These are phyloP conservation scores for Tachyglossus aculeatus DNA, from an alignment of 2,797 vertebrate species.

Conservation along the genomic window DNA sequence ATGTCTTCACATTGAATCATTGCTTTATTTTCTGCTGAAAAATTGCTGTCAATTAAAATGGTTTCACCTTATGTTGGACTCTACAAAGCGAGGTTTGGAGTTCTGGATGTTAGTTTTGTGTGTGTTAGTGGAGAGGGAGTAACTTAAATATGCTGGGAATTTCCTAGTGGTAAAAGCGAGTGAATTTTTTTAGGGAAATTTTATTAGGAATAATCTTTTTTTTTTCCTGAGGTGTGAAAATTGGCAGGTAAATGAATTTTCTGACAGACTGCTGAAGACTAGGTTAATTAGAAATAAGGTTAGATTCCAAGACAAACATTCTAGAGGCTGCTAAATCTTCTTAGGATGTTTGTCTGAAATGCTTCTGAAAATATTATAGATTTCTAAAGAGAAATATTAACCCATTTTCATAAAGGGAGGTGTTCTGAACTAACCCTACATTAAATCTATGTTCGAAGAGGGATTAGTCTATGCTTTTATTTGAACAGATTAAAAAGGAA, in stretches of 20 bases:
- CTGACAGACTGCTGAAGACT: constrained; percentile 67
- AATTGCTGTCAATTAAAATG: constrained; percentile 4
- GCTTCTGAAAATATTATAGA: constrained; percentile 59
- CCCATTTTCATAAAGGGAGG: constrained; percentile 37
- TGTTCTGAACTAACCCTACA: constrained; percentile 40
- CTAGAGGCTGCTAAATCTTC: constrained; percentile 65
- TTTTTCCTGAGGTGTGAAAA: constrained; percentile 69
- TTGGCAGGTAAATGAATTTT: constrained; percentile 65
- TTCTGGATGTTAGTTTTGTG: constrained; percentile 3
- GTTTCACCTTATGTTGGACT: not conserved
- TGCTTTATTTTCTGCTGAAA: constrained; percentile 23
- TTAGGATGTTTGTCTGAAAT: constrained; percentile 68
- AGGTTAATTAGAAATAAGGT: constrained; percentile 69
- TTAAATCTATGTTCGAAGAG: constrained; percentile 48
- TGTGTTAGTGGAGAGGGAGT: constrained; percentile 14
- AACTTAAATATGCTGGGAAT: not conserved
- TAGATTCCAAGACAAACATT: constrained; percentile 75
- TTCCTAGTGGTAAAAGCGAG: constrained; percentile 43
- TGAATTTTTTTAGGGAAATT: constrained; percentile 54
- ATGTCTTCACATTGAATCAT: not conserved
- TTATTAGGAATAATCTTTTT: constrained; percentile 62
- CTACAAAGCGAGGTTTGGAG: not conserved
- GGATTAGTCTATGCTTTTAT: constrained; percentile 66
- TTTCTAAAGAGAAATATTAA: constrained; percentile 68
- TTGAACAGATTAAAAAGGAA: constrained; percentile 57